phyloP scores from a whole-genome alignment of 2,797 vertebrate genomes.

The Etheostoma perlongum region DNA sequence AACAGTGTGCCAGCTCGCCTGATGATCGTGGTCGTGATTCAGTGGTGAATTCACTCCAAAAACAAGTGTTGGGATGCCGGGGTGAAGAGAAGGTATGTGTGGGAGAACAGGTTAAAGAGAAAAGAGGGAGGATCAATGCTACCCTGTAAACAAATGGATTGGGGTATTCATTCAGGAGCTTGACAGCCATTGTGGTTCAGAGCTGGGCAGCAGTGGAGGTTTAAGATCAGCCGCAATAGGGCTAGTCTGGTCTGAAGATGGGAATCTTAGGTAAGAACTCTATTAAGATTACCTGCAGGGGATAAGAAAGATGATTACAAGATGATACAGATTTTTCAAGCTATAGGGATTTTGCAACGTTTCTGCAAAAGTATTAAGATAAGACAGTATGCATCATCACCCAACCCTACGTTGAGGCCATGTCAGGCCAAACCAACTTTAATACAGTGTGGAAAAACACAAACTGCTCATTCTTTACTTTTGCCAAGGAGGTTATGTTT shows the following conservation, averaged over 20 bases:
- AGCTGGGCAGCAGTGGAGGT: slow-evolving; percentile 93
- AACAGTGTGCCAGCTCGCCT: slow-evolving; percentile 35
- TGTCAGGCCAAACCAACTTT: too few species aligned
- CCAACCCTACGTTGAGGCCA: too few species aligned
- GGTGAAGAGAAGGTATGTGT: slow-evolving; percentile 26
- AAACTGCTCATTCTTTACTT: too few species aligned
- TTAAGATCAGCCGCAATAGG: slow-evolving; percentile 77
- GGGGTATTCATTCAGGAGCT: slow-evolving; percentile 46
- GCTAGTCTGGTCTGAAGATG: slow-evolving; percentile 99
- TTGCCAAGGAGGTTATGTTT: too few species aligned
- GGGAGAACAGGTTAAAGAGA: slow-evolving; percentile 6
- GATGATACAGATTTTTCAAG: not conserved
- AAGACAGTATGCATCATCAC: not conserved
- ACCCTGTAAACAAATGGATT: slow-evolving; percentile 77
- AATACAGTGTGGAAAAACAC: too few species aligned
- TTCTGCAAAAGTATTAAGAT: slow-evolving; percentile 2
- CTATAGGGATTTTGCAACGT: not conserved
- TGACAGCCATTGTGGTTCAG: slow-evolving; percentile 75
- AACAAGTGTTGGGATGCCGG: slow-evolving; percentile 34
- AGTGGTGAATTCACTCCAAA: slow-evolving; percentile 34
- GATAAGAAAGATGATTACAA: slow-evolving; percentile 82
- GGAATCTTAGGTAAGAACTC: slow-evolving; percentile 99
- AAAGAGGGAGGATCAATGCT: slow-evolving; percentile 32
- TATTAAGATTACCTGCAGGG: slow-evolving; percentile 96
- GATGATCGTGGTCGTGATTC: slow-evolving; percentile 8